Evolutionary conservation across 2,888 invertebrate genomes (phyloP), one percentile per base, ranked within the genome.

Genomic region (Autographa pulchrina): DNA sequence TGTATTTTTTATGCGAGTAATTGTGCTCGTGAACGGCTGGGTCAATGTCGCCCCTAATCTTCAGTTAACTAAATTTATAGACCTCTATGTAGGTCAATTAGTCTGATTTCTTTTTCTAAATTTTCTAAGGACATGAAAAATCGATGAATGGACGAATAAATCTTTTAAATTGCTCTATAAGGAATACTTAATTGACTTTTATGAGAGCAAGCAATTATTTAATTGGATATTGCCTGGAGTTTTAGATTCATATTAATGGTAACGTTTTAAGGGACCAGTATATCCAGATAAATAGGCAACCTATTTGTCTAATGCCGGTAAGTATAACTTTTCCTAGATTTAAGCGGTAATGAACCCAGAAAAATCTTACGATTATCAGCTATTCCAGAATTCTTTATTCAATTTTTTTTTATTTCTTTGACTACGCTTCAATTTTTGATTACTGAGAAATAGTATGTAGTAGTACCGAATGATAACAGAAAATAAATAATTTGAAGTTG

Each of bases 1-100:
- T 65, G 60, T 65, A 67, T 9, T 70, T 70, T 52, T 20, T 60
- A 60, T 25, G 43, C 32, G 74, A 59, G 68, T 78, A 32, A 59
- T 32, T 38, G 67, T 43, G 66, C 68, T 68, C 61, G 68, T 78
- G 38, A 72, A 72, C 72, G 43, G 25, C 61, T 31, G 41, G 78
- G 80, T 78, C 78, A 78, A 79, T 73, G 80, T 62, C 73, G 72
- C 52, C 62, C 25, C 35, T 72, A 80, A 77, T 68, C 63, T 74
- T 72, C 6, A 48, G 48, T 70, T 67, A 80, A 59, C 68, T 52
- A 9, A 66, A 73, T 74, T 78, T 72, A 74, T 74, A 58, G 61
- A 54, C 56, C 25, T 32, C 62, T 61, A 78, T 82, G 62, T 70
- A 60, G 81, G 81, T 71, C 81, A 76, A 14, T 56, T 54, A 20